Base-by-base conservation (phyloP, 2,888 invertebrate species). In the Criorhina ranunculi region DNA sequence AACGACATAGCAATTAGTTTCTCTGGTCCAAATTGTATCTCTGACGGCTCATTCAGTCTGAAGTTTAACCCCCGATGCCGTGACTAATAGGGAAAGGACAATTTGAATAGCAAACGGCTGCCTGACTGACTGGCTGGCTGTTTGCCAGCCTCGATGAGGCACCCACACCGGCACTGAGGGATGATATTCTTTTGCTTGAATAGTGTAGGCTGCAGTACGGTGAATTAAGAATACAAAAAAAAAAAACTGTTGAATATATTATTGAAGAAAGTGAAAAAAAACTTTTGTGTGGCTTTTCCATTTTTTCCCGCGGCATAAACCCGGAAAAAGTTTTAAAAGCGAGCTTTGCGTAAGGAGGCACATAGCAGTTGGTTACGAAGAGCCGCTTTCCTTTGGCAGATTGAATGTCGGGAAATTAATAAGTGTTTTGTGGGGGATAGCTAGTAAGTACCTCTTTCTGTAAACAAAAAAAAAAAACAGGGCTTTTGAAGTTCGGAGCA, bases 1-100 rank as follows among this genome's bases (percentile, higher is more conserved):
- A 37, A 37, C 46, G 70, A 75, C 79, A 80, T 40, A 70, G 80
- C 85, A 85, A 85, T 85, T 80, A 85, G 85, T 80, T 78, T 46
- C 67, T 44, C 78, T 73, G 67, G 55, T 62, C 67, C 40, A 62
- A 83, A 78, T 78, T 67, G 72, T 73, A 73, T 62, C 83, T 78
- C 78, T 73, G 78, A 78, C 49, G 78, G 78, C 78, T 83, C 64
- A 78, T 75, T 83, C 78, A 64, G 73, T 46, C 73, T 37, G 78
- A 67, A 73, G 67, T 62, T 83, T 78, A 83, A 78, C 83, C 78
- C n/a, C 67, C 55, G 46, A 24, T 60, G 46, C 51, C 51, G 33
- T 51, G 57, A 64, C 59, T 70, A 37, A 37, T 49, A 42, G n/a
- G 46, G 19, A 76, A 33, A 49, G 51, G 46, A 72, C 60, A 77